Base-by-base conservation (phyloP, 1,140 invertebrate genomes). In the Galleria mellonella region DNA sequence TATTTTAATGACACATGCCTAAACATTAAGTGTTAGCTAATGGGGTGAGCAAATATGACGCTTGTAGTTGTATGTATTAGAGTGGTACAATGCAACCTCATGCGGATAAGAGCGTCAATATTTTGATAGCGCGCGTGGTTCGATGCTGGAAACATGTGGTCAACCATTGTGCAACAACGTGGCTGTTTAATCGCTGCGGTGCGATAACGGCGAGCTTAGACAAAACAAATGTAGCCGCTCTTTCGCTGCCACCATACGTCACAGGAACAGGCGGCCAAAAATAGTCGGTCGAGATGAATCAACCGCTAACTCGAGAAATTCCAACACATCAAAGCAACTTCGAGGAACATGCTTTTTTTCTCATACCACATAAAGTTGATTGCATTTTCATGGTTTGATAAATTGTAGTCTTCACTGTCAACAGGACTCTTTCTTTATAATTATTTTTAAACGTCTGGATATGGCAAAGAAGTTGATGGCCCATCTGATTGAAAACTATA, bases 101-200 rank as follows among this genome's bases (percentile, higher is more conserved):
- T 70, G 73, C 61, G 66, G 64, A 74, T 76, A 64, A 81, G 74
- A 77, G 76, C 59, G 70, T 83, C 78, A 83, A 84, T 84, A 83
- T 84, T 84, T 77, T 84, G 78, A 81, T 83, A 82, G 74, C 47
- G 56, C 71, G 72, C 68, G 72, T 74, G 75, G 69, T 72, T 46
- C 54, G 65, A 65, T 61, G 60, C 51, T 78, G 52, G 70, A 63
- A 75, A 79, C 78, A 79, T 83, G 68, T 82, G 78, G 68, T 70
- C 67, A 79, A 79, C 79, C 67, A 83, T 83, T 83, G 72, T 68
- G 79, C 69, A 77, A 79, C 46, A 47, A 41, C 43, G 41, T 60
- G 64, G 56, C 43, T 67, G 59, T 72, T 77, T 75, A 70, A 70
- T 73, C 56, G 63, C 41, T 51, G 64, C 39, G 64, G 66, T 69